Base-by-base conservation (phyloP, 2,888 invertebrate genomes). In the Spisula subtruncata region DNA sequence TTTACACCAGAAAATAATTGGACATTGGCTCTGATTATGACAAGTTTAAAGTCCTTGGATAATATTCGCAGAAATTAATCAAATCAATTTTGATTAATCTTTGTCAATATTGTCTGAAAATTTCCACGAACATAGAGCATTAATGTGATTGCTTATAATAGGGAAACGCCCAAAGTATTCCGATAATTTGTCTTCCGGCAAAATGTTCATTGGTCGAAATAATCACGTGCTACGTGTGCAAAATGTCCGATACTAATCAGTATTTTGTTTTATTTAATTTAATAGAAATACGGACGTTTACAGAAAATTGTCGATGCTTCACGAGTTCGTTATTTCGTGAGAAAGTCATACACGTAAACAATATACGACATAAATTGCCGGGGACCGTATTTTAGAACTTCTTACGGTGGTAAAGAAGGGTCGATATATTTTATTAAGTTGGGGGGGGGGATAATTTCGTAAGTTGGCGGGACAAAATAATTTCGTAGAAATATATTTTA, bases 1-100 rank as follows among this genome's bases (percentile, higher is more conserved):
- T 32, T 80, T 80, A 32, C 48, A 80, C 32, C 32, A 46, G 56
- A 80, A 79, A 71, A 25, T 82, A 71, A 75, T 81, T 46, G 66
- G 81, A 25, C 48, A 32, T 29, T 25, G 18, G 51, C 71, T 71
- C 32, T 25, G 75, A 88, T 88, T 84, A 88, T 88, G 88, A 88
- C 88, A 84, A 80, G 35, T 79, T 81, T 84, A 25, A 51, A 79
- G 81, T 81, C 66, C 80, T 88, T 71, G 29, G 84, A 88, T 85
- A 88, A 66, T 88, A 66, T 81, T 56, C 16, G 51, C 48, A 60
- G 41, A 79, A 81, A 83, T 88, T 88, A 88, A 88, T 88, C 88
- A 81, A 32, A n/a, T 29, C 54, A 85, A 80, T 80, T 86, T 86
- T 81, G 81, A 86, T 86, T 82, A 86, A 86, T 81, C 48, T n/a